phyloP scores from a whole-genome alignment of 64 coral and sea anemone genomes.

The Montipora sp. region DNA sequence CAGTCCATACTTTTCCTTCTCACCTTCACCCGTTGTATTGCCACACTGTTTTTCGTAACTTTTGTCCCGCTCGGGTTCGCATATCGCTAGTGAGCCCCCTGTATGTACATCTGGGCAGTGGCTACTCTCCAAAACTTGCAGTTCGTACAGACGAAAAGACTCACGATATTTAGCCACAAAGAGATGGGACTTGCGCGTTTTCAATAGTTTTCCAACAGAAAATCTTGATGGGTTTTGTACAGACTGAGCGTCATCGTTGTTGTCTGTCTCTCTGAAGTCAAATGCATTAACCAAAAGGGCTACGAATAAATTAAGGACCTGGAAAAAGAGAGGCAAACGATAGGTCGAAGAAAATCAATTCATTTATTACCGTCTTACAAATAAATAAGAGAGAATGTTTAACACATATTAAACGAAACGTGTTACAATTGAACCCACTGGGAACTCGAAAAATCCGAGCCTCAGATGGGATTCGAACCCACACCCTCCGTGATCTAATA shows the following conservation, averaged over 20 bases:
- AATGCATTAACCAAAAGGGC: slow-evolving; percentile 64
- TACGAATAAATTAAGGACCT: slow-evolving; percentile 72
- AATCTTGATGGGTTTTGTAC: background rate
- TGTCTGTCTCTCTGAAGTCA: slow-evolving; percentile 64
- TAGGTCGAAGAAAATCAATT: background rate
- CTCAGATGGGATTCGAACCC: no score
- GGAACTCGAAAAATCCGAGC: no score
- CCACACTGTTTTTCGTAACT: background rate
- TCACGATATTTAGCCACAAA: slow-evolving; percentile 41
- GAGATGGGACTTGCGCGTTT: slow-evolving; percentile 3
- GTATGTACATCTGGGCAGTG: background rate
- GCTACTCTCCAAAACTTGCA: slow-evolving; percentile 51
- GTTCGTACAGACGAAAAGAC: slow-evolving; percentile 40
- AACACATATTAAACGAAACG: no score
- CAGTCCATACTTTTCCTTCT: background rate
- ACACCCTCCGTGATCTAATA: no score
- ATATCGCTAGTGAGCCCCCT: slow-evolving; percentile 14
- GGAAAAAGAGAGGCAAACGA: background rate
- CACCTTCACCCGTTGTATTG: background rate
- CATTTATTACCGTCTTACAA: no score
- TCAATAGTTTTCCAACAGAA: background rate
- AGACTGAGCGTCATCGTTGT: background rate
- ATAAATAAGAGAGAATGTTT: background rate
- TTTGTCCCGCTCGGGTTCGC: background rate
- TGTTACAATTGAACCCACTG: no score